A percentile compares a stretch with the other conserved stretches of the same genome.
These are phyloP conservation scores for Lepus townsendii DNA, from an alignment of 2,797 vertebrate species.

Conservation along the genomic window DNA sequence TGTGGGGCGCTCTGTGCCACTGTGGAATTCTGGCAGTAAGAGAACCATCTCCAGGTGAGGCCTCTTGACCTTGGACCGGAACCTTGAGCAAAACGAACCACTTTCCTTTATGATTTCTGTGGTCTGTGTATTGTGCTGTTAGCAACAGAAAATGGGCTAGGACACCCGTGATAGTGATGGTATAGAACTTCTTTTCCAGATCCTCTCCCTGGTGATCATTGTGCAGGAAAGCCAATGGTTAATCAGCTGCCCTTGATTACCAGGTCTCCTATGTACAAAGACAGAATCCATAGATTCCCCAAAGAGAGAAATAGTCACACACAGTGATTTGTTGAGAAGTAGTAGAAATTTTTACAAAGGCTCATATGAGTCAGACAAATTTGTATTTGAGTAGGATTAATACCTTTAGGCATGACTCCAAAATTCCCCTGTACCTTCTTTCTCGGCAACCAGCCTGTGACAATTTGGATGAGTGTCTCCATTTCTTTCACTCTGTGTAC, in stretches of 20 bases:
- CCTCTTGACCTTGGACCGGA: not conserved
- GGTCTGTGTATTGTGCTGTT: not conserved
- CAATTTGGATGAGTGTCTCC: not conserved
- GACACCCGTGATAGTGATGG: not conserved
- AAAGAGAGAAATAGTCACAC: slow-evolving; percentile 4
- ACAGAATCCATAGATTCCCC: not conserved
- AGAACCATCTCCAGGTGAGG: not conserved
- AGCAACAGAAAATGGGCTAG: not conserved
- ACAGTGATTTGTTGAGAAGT: not conserved
- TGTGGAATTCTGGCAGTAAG: not conserved
- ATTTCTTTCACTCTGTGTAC: not conserved
- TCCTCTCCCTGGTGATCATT: not conserved
- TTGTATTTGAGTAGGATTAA: not conserved
- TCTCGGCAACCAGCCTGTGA: not conserved
- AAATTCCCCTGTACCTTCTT: not conserved
- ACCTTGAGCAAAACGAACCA: not conserved
- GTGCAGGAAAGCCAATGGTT: not conserved
- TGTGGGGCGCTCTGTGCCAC: not conserved
- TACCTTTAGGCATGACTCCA: not conserved
- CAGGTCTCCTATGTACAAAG: not conserved
- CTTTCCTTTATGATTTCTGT: not conserved
- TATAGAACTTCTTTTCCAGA: not conserved
- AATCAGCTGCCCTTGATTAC: not conserved
- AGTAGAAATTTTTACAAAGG: not conserved
- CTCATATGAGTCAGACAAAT: not conserved